A percentile compares a stretch with the other conserved stretches of the same genome.
Evolutionary conservation across 1,140 invertebrate species (phyloP).

Genomic region (Mactra quadrangularis): DNA sequence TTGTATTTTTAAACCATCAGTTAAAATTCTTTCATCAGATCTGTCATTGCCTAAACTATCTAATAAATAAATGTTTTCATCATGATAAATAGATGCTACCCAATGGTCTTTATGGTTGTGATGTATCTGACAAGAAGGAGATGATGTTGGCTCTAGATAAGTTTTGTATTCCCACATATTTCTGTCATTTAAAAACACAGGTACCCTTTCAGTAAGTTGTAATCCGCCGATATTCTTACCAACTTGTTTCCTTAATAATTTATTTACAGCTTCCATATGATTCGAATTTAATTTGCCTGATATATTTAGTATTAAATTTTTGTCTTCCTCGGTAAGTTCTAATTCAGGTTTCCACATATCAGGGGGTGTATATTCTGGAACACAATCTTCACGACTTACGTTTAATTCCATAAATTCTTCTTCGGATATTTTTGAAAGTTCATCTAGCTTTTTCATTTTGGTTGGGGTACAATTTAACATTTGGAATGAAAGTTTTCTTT

Average conservation of each 20-base stretch:
- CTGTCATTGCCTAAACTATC: slow-evolving; percentile 3
- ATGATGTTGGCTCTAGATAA: not conserved
- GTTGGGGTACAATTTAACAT: too few species aligned
- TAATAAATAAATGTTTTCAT: slow-evolving; percentile 8
- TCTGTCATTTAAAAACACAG: not conserved
- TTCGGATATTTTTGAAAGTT: not conserved
- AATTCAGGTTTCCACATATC: not conserved
- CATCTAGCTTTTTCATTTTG: not conserved
- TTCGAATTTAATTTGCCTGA: not conserved
- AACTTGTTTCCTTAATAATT: not conserved
- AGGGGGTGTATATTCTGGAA: not conserved
- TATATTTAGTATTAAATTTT: not conserved
- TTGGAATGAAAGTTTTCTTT: not conserved
- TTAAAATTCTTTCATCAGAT: slow-evolving; percentile 1
- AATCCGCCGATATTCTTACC: slow-evolving; percentile 4
- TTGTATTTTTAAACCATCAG: slow-evolving; percentile 27
- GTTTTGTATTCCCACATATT: not conserved
- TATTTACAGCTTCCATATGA: slow-evolving; percentile 6
- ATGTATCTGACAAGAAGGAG: slow-evolving; percentile 1
- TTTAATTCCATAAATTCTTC: not conserved
- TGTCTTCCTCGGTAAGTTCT: not conserved
- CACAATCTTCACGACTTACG: not conserved
- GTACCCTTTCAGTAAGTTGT: slow-evolving; percentile 14
- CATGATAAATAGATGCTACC: slow-evolving; percentile 7
- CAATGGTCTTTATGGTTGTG: slow-evolving; percentile 17